Conservation (phyloP, 53 echinoderm and acorn worm genomes). For the Apostichopus leukothele region DNA sequence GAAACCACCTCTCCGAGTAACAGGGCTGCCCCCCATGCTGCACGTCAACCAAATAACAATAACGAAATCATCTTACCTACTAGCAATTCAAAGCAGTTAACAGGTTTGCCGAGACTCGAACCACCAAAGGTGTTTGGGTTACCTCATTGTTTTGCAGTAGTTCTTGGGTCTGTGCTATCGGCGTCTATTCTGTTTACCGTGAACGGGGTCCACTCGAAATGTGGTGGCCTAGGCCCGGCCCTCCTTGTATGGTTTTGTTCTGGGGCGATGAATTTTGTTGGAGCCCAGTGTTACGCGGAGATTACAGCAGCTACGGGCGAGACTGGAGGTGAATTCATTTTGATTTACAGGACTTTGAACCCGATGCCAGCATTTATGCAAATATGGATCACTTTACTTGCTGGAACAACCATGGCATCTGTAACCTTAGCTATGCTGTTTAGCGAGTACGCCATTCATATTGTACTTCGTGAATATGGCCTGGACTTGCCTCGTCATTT, state of each 20-base stretch:
- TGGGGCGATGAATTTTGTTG: slow-evolving; percentile 61
- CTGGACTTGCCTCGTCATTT: neutral
- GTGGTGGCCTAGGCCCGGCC: slow-evolving; percentile 59
- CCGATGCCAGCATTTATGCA: slow-evolving; percentile 69
- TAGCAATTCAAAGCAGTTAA: neutral
- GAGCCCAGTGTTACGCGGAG: slow-evolving; percentile 67
- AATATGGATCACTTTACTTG: slow-evolving; percentile 32
- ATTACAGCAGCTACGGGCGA: slow-evolving; percentile 42
- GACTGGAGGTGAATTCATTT: slow-evolving; percentile 61
- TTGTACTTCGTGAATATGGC: slow-evolving; percentile 28
- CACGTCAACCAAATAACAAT: neutral
- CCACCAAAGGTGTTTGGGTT: slow-evolving; percentile 46
- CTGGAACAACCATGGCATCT: slow-evolving; percentile 38
- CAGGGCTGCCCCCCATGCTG: no score
- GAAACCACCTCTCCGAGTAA: neutral
- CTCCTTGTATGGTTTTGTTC: slow-evolving; percentile 58
- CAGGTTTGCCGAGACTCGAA: neutral
- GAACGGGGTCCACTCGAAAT: slow-evolving; percentile 31
- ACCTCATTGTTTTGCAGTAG: slow-evolving; percentile 43
- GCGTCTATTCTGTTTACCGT: slow-evolving; percentile 50
- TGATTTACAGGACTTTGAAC: slow-evolving; percentile 52
- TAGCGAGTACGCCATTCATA: slow-evolving; percentile 17
- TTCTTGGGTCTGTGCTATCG: slow-evolving; percentile 51
- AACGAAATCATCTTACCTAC: neutral
- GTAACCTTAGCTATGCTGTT: slow-evolving; percentile 33